Conservation (phyloP, 2,888 invertebrate genomes). For the Drosophila lacicola region DNA sequence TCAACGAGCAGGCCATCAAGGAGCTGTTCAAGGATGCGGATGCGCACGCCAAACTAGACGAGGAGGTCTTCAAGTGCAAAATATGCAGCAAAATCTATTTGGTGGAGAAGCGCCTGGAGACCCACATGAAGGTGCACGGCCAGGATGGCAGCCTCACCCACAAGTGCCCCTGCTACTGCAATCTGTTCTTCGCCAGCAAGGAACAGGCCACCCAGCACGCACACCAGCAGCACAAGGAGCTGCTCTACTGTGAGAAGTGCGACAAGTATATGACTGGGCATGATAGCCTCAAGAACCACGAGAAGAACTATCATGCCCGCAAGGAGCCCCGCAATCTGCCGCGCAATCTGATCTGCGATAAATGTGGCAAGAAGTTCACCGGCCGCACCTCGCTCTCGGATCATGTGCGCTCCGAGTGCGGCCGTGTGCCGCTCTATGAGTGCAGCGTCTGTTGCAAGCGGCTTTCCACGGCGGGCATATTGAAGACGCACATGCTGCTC, state of each 20-base stretch:
- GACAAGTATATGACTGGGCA: conserved; percentile 85
- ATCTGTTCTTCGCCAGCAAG: conserved; percentile 83
- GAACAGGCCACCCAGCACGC: conserved; percentile 85
- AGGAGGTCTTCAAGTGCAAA: conserved; percentile 80
- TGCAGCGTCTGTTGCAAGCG: conserved; percentile 85
- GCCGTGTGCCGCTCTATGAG: conserved; percentile 82
- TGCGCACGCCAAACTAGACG: conserved; percentile 69
- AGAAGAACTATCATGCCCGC: conserved; percentile 77
- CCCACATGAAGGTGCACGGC: conserved; percentile 83
- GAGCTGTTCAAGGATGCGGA: conserved; percentile 77
- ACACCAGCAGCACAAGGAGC: conserved; percentile 82
- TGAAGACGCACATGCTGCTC: conserved; percentile 85
- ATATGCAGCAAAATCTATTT: conserved; percentile 83
- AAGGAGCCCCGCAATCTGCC: conserved; percentile 73
- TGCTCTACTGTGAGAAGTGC: conserved; percentile 85
- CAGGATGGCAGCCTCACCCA: conserved; percentile 80
- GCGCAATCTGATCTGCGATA: conserved; percentile 83
- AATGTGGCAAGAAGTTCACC: conserved; percentile 84
- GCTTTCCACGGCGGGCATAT: conserved; percentile 85
- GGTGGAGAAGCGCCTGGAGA: conserved; percentile 77
- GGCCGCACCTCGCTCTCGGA: conserved; percentile 84
- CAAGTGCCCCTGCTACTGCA: conserved; percentile 85
- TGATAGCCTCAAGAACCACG: conserved; percentile 85
- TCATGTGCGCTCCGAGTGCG: conserved; percentile 86
- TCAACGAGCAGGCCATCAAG: conserved; percentile 72